phyloP scores from a whole-genome alignment of 1,140 invertebrate genomes.

The Samia ricini region DNA sequence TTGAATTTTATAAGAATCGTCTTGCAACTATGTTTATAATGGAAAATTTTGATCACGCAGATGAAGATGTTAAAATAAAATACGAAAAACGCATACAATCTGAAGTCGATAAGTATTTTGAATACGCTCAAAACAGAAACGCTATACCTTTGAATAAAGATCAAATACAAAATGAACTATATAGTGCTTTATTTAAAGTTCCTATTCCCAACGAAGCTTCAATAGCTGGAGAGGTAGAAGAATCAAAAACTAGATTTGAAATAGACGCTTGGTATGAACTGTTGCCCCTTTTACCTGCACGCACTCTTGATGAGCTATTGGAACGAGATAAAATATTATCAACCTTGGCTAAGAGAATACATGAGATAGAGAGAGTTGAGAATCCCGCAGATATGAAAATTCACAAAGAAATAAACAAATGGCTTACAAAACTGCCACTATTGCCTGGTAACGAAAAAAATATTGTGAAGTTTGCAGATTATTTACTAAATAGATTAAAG shows the following conservation, averaged over 20 bases:
- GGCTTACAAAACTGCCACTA: slow-evolving; percentile 37
- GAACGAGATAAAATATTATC: slow-evolving; percentile 41
- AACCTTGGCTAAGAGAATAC: slow-evolving; percentile 37
- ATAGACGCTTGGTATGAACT: slow-evolving; percentile 44
- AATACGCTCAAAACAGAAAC: slow-evolving; percentile 31
- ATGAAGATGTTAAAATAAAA: slow-evolving; percentile 34
- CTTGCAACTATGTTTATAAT: slow-evolving; percentile 43
- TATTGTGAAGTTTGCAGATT: slow-evolving; percentile 24
- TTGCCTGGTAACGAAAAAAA: slow-evolving; percentile 19
- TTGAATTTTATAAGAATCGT: slow-evolving; percentile 46
- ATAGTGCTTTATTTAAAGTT: slow-evolving; percentile 34
- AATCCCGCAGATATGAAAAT: slow-evolving; percentile 24
- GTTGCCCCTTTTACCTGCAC: slow-evolving; percentile 30
- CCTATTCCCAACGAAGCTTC: slow-evolving; percentile 36
- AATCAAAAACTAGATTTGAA: slow-evolving; percentile 45
- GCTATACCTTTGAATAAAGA: slow-evolving; percentile 31
- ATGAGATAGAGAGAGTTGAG: slow-evolving; percentile 36
- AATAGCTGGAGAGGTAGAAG: slow-evolving; percentile 37
- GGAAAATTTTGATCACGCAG: slow-evolving; percentile 43
- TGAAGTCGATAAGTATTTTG: slow-evolving; percentile 35
- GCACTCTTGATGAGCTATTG: slow-evolving; percentile 23
- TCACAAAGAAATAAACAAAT: slow-evolving; percentile 41
- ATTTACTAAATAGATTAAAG: slow-evolving; percentile 24
- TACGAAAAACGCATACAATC: slow-evolving; percentile 34
- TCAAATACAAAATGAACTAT: slow-evolving; percentile 40